Evolutionary conservation across 2,113 vertebrate genomes (phyloP).

Genomic region (Thalassoma bifasciatum): DNA sequence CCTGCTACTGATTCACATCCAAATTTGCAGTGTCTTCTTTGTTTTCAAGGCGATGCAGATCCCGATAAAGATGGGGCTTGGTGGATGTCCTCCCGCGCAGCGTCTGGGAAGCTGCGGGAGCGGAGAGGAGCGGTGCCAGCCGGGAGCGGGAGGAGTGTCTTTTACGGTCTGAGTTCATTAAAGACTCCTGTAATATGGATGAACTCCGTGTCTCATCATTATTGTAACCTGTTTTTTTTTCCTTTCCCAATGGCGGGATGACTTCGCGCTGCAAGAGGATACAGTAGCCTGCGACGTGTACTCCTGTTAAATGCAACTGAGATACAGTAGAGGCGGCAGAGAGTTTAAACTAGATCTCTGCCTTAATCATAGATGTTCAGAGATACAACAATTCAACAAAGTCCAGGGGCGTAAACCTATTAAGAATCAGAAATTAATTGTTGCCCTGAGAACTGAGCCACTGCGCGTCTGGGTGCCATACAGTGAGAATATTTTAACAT

Average conservation of each 20-base stretch:
- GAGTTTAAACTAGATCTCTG: conserved; percentile 25
- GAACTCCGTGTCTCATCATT: conserved; percentile 31
- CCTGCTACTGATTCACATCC: conserved; percentile 33
- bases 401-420: conserved; percentile 21
- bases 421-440: conserved; percentile 10
- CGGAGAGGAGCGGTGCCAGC: conserved; percentile 34
- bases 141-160: conserved; percentile 64
- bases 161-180: conserved; percentile 57
- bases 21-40: conserved; percentile 46
- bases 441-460: background rate
- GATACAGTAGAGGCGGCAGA: conserved; percentile 39
- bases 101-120: conserved; percentile 37
- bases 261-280: conserved; percentile 17
- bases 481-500: background rate
- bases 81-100: conserved; percentile 50
- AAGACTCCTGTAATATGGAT: conserved; percentile 64
- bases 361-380: conserved; percentile 12
- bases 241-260: conserved; percentile 13
- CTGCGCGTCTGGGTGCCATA: background rate
- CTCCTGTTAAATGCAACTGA: conserved; percentile 10
- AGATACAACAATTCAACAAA: background rate
- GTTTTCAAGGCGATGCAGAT: conserved; percentile 50
- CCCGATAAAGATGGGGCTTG: conserved; percentile 50
- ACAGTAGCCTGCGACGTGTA: background rate
- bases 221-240: conserved; percentile 12